Evolutionary conservation across 2,888 invertebrate species (phyloP).

Genomic region (Colletes collaris): DNA sequence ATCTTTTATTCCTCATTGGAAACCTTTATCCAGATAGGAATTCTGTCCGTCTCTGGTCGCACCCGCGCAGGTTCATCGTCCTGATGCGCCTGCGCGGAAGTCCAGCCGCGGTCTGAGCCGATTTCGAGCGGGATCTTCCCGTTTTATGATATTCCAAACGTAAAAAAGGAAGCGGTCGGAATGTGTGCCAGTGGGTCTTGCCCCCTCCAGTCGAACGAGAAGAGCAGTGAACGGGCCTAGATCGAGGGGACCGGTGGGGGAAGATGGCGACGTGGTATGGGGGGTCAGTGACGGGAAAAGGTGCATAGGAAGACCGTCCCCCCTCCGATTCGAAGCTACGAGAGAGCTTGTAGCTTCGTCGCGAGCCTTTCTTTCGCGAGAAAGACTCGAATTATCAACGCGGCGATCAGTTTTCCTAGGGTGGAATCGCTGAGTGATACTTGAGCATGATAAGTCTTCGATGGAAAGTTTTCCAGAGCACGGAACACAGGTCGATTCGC

Average conservation of each 20-base stretch:
- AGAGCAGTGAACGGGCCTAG: constrained; percentile 33
- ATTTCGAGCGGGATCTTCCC: constrained; percentile 72
- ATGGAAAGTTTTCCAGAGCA: constrained; percentile 6
- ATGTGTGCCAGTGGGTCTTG: constrained; percentile 81
- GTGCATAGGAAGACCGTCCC: constrained; percentile 44
- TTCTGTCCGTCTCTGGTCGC: background rate
- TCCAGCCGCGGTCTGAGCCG: constrained; percentile 77
- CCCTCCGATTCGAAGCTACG: background rate
- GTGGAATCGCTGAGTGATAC: background rate
- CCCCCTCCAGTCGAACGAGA: constrained; percentile 44
- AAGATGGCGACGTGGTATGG: background rate
- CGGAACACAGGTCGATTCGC: background rate
- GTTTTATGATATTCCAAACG: constrained; percentile 83
- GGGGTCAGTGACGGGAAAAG: constrained; percentile 18
- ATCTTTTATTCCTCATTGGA: no score
- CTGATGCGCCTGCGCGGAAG: constrained; percentile 23
- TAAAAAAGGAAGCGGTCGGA: constrained; percentile 81
- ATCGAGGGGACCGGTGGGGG: background rate
- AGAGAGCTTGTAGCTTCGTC: constrained; percentile 21
- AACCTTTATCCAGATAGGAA: no score
- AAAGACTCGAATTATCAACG: background rate
- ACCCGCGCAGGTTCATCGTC: constrained; percentile 12
- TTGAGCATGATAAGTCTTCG: background rate
- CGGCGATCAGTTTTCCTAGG: background rate
- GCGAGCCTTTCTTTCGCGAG: constrained; percentile 37